Conservation (phyloP, 2,797 vertebrate species). For the Argyrosomus regius region DNA sequence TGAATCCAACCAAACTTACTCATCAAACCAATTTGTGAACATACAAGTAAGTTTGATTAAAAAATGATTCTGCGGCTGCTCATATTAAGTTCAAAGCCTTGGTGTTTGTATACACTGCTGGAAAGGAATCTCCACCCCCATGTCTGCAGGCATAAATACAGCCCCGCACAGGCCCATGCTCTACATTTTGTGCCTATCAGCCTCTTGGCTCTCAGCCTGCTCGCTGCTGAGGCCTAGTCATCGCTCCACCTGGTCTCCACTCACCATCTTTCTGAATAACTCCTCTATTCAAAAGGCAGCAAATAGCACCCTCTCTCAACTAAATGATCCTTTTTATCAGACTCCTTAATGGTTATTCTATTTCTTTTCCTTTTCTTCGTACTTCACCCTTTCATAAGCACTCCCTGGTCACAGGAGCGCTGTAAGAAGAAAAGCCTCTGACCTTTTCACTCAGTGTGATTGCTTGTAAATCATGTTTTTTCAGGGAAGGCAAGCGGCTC, state of each 20-base stretch:
- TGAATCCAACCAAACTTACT: slow-evolving; percentile 42
- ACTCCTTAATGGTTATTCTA: slow-evolving; percentile 43
- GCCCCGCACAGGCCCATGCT: slow-evolving; percentile 41
- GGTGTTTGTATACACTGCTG: slow-evolving; percentile 41
- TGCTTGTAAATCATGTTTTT: slow-evolving; percentile 21
- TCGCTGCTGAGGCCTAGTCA: slow-evolving; percentile 49
- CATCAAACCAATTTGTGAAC: slow-evolving; percentile 61
- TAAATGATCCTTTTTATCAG: slow-evolving; percentile 40
- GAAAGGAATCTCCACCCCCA: slow-evolving; percentile 44
- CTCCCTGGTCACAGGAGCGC: slow-evolving; percentile 1
- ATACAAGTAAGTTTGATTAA: slow-evolving; percentile 64
- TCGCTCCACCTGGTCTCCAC: slow-evolving; percentile 67
- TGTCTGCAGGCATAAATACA: slow-evolving; percentile 59
- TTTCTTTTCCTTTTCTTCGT: slow-evolving; percentile 23
- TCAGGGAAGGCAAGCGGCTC: not conserved
- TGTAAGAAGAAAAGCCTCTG: slow-evolving; percentile 25
- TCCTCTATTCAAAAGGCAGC: slow-evolving; percentile 56
- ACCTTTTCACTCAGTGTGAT: not conserved
- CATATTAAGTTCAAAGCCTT: slow-evolving; percentile 29
- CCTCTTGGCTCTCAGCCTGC: slow-evolving; percentile 61
- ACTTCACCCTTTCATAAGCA: slow-evolving; percentile 23
- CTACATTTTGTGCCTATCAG: slow-evolving; percentile 53
- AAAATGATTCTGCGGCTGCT: slow-evolving; percentile 30
- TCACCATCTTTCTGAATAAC: slow-evolving; percentile 59
- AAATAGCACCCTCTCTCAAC: slow-evolving; percentile 49